Percentiles rank a stretch among this genome's conserved stretches.
These are phyloP conservation scores for Thamnophis sirtalis DNA, from an alignment of 2,113 vertebrate species.

Conservation along the genomic window DNA sequence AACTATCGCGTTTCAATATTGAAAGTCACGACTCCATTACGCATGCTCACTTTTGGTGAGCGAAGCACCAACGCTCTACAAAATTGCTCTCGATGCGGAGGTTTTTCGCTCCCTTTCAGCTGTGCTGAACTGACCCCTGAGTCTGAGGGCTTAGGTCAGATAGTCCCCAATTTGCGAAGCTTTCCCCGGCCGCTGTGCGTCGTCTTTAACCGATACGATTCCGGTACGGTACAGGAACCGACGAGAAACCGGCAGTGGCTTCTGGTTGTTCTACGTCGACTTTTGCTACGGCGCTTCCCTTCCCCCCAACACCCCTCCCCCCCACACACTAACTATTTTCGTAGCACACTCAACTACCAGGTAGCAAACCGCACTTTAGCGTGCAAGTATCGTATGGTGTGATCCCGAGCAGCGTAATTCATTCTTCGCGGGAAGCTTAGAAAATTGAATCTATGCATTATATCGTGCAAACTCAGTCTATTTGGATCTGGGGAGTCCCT, in stretches of 20 bases:
- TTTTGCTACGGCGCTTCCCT: neutral
- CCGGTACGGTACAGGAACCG: neutral
- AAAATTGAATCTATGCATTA: neutral
- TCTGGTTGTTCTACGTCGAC: neutral
- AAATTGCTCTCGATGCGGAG: neutral
- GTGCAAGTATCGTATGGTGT: neutral
- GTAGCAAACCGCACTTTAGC: neutral
- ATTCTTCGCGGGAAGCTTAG: neutral
- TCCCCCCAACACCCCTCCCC: accelerated
- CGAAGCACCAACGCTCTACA: neutral
- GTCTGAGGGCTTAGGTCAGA: neutral
- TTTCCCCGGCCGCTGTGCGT: neutral
- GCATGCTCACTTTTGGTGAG: neutral
- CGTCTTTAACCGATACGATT: neutral
- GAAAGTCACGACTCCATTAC: neutral
- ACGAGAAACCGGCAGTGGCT: neutral
- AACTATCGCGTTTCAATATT: neutral
- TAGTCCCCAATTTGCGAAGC: neutral
- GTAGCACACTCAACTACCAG: neutral
- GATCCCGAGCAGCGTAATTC: neutral
- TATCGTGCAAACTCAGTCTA: neutral
- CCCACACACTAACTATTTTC: neutral
- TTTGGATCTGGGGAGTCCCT: neutral
- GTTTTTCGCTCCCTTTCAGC: neutral
- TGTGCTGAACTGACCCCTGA: neutral